Percentiles rank a stretch among this genome's conserved stretches.
These are phyloP conservation scores for Drosophila truncata DNA, from an alignment of 1,140 invertebrate genomes.

Conservation along the genomic window DNA sequence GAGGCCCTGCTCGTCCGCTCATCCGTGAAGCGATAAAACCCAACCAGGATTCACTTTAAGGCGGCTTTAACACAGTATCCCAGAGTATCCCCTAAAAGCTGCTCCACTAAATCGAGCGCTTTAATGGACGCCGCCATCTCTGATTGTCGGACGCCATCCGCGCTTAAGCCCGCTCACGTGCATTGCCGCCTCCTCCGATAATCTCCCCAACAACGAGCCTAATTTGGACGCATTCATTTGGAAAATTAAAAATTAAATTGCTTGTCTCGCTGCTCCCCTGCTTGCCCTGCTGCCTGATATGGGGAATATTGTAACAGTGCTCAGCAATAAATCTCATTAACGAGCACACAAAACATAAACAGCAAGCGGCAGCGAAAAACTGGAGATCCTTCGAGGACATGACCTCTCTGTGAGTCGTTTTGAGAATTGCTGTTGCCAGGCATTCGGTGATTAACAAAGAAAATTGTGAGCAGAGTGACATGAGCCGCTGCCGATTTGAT, in stretches of 20 bases:
- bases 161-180: constrained; percentile 40
- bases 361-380: constrained; percentile 34
- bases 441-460: constrained; percentile 33
- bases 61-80: constrained; percentile 13
- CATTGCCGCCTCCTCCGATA: constrained; percentile 43
- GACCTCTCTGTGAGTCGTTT: constrained; percentile 1
- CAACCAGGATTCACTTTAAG: constrained; percentile 44
- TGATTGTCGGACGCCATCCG: constrained; percentile 17
- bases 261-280: constrained; percentile 69
- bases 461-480: constrained; percentile 10
- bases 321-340: constrained; percentile 79
- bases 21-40: constrained; percentile 76
- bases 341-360: constrained; percentile 44
- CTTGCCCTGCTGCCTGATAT: constrained; percentile 9
- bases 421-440: constrained; percentile 24
- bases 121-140: constrained; percentile 33
- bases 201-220: constrained; percentile 74
- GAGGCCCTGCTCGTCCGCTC: constrained; percentile 44
- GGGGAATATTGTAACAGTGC: constrained; percentile 65
- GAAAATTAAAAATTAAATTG: constrained; percentile 84
- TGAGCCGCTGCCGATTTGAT: constrained; percentile 23
- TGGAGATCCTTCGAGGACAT: constrained; percentile 3
- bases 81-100: constrained; percentile 15
- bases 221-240: constrained; percentile 81
- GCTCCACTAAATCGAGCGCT: constrained; percentile 6